Evolutionary conservation across 2,888 invertebrate genomes (phyloP).

Genomic region (Phasia obesa): DNA sequence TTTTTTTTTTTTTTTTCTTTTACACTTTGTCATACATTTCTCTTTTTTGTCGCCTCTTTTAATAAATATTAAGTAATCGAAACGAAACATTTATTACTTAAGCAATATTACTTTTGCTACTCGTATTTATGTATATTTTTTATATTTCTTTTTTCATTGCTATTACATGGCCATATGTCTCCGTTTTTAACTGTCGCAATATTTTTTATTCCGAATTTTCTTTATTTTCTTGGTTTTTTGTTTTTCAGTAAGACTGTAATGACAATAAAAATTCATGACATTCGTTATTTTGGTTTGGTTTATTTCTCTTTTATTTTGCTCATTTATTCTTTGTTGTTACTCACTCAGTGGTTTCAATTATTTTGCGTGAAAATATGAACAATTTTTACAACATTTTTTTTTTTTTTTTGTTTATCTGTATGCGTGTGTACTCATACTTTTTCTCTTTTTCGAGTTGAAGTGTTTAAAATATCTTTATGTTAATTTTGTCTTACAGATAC

Average conservation of each 20-base stretch:
- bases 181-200: slow-evolving; percentile 51
- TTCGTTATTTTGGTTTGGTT: slow-evolving; percentile 44
- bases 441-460: slow-evolving; percentile 32
- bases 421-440: background rate
- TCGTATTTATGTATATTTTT: background rate
- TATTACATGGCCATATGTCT: slow-evolving; percentile 39
- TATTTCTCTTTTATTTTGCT: background rate
- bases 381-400: slow-evolving; percentile 27
- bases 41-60: slow-evolving; percentile 10
- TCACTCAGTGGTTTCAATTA: slow-evolving; percentile 16
- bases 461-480: slow-evolving; percentile 61
- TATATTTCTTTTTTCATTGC: background rate
- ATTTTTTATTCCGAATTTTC: slow-evolving; percentile 24
- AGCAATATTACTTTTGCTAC: background rate
- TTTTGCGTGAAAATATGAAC: slow-evolving; percentile 52
- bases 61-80: slow-evolving; percentile 57
- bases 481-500: slow-evolving; percentile 46
- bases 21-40: background rate
- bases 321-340: slow-evolving; percentile 4
- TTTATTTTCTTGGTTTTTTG: slow-evolving; percentile 2
- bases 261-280: slow-evolving; percentile 66
- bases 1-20: background rate
- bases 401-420: background rate
- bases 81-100: slow-evolving; percentile 49
- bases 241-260: slow-evolving; percentile 33